phyloP scores from a whole-genome alignment of 2,888 invertebrate genomes.

The Nephrotoma guestfalica region DNA sequence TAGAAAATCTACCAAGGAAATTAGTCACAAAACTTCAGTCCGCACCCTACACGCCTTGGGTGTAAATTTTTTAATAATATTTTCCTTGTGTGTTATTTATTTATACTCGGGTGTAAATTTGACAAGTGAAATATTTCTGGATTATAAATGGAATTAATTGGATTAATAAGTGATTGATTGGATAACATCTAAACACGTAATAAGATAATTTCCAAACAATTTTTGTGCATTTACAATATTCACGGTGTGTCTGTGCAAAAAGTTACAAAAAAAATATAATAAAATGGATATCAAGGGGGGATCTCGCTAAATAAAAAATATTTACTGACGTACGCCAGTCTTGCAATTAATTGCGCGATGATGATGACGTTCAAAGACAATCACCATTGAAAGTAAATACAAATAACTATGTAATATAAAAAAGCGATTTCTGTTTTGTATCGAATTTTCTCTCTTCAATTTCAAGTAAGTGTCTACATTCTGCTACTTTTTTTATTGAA shows the following conservation, averaged over 20 bases:
- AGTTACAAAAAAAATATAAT: not conserved
- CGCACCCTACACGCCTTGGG: constrained; percentile 6
- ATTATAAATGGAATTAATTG: not conserved
- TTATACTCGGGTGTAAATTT: not conserved
- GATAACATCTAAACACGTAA: not conserved
- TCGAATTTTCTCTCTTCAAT: not conserved
- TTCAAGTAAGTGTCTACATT: not conserved
- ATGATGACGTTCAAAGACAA: not conserved
- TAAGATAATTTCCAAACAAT: not conserved
- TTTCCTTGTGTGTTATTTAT: not conserved
- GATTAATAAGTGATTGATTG: not conserved
- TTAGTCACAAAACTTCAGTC: constrained; percentile 3
- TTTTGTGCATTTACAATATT: not conserved
- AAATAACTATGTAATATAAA: not conserved
- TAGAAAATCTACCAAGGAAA: not conserved
- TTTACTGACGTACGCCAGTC: not conserved
- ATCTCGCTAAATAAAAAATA: not conserved
- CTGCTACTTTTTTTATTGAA: not conserved
- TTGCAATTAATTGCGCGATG: not conserved
- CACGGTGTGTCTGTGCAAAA: not conserved
- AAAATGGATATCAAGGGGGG: not conserved
- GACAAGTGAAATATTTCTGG: not conserved
- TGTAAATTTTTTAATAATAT: not conserved
- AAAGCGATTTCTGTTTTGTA: not conserved
- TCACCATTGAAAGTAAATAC: not conserved